Conservation (phyloP, 2,888 invertebrate genomes). For the Idaea dimidiata region DNA sequence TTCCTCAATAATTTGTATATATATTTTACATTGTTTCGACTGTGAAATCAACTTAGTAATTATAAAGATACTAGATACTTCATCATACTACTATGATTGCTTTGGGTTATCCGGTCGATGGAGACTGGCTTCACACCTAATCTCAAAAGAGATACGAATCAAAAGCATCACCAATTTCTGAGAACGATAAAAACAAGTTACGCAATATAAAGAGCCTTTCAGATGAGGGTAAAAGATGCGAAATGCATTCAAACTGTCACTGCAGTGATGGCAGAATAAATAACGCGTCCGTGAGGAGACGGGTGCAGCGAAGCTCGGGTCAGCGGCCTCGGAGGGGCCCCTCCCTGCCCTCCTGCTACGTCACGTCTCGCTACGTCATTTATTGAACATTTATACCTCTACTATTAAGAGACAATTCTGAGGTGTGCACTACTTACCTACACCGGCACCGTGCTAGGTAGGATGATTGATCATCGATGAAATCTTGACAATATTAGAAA, state of each 20-base stretch:
- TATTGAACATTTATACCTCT: slow-evolving; percentile 21
- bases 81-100: neutral
- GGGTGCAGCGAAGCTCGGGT: slow-evolving; percentile 46
- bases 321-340: slow-evolving; percentile 51
- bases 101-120: neutral
- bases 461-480: neutral
- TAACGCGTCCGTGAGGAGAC: slow-evolving; percentile 42
- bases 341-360: slow-evolving; percentile 41
- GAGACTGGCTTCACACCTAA: neutral
- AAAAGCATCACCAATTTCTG: neutral
- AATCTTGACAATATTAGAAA: too few species aligned
- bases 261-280: slow-evolving; percentile 48
- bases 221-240: slow-evolving; percentile 18
- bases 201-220: neutral
- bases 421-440: neutral
- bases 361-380: slow-evolving; percentile 64
- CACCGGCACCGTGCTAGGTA: neutral
- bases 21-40: neutral
- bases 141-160: neutral
- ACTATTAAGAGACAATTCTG: slow-evolving; percentile 17
- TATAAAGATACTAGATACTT: neutral
- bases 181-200: neutral
- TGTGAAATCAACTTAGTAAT: neutral
- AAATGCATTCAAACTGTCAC: slow-evolving; percentile 33
- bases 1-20: neutral